A percentile compares a stretch with the other conserved stretches of the same genome.
Conservation (phyloP, 37 sponge, comb jelly and placozoan genomes). For the Haliclona indistincta region DNA sequence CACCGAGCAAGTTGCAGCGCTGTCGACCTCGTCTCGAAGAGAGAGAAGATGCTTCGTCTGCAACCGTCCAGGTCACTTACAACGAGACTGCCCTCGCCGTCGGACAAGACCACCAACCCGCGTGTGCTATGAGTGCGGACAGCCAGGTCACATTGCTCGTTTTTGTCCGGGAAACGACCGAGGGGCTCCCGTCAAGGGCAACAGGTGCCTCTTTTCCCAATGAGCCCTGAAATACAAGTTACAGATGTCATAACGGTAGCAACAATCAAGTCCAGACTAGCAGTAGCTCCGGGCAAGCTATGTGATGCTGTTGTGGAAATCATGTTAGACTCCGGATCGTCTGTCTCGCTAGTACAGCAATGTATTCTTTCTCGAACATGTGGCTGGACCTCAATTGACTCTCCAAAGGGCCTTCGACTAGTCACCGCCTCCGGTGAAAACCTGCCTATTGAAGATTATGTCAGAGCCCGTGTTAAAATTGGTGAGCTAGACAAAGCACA, state of each 20-base stretch:
- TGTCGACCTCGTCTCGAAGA: not conserved
- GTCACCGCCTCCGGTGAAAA: conserved; percentile 51
- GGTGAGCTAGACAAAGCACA: conserved; percentile 27
- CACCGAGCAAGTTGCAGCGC: conserved; percentile 29
- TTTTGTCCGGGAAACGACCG: too few species aligned
- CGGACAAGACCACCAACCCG: not conserved
- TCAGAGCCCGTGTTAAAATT: conserved; percentile 19
- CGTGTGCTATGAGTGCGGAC: conserved; percentile 13
- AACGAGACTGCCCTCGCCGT: conserved; percentile 21
- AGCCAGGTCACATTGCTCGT: conserved; percentile 7
- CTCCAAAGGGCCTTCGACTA: not conserved
- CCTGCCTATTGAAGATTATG: conserved; percentile 27
- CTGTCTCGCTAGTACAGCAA: conserved; percentile 27
- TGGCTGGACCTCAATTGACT: not conserved
- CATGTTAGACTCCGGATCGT: conserved; percentile 53
- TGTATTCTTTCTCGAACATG: not conserved
- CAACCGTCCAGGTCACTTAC: conserved; percentile 17
- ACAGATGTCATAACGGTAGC: not conserved
- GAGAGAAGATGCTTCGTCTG: conserved; percentile 19
- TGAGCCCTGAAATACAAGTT: conserved; percentile 12
- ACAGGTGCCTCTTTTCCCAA: not conserved
- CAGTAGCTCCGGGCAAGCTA: conserved; percentile 1
- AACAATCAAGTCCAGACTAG: conserved; percentile 1
- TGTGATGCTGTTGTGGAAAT: conserved; percentile 22
- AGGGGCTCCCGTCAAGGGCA: too few species aligned